phyloP scores from a whole-genome alignment of 2,797 vertebrate species.

The Oreochromis mossambicus region DNA sequence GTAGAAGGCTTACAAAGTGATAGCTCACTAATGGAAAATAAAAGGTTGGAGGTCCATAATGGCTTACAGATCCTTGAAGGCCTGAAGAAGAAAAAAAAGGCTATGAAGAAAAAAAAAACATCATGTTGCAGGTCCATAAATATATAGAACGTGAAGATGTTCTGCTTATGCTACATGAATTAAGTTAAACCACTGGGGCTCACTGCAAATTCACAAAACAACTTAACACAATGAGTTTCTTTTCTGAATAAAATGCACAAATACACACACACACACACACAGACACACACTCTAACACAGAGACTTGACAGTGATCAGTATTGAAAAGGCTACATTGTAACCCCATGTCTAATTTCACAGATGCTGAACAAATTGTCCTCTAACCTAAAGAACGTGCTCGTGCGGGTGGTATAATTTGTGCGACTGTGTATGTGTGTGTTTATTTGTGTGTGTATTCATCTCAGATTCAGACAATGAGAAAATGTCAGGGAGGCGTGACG shows the following conservation, averaged over 20 bases:
- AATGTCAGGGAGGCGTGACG: constrained; percentile 69
- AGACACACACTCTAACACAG: background rate
- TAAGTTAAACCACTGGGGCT: background rate
- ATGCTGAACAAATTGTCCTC: constrained; percentile 74
- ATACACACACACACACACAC: background rate
- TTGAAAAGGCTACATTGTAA: constrained; percentile 68
- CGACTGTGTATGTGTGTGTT: constrained; percentile 2
- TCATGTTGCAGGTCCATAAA: background rate
- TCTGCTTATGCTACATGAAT: background rate
- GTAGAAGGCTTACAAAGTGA: background rate
- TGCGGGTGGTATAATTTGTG: constrained; percentile 52
- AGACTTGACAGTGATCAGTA: constrained; percentile 64
- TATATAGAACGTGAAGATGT: background rate
- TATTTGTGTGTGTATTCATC: constrained; percentile 45
- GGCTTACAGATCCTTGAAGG: background rate
- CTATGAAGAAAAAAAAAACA: background rate
- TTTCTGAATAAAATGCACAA: background rate
- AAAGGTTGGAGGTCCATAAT: background rate
- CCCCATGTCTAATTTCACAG: constrained; percentile 76
- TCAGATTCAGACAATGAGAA: constrained; percentile 66
- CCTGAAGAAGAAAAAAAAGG: background rate
- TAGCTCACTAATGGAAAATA: background rate
- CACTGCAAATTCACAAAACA: background rate
- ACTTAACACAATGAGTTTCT: background rate
- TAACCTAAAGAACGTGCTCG: constrained; percentile 59